A percentile compares a stretch with the other conserved stretches of the same genome.
These are phyloP conservation scores for Nothobranchius furzeri DNA, from an alignment of 2,113 vertebrate genomes.

Conservation along the genomic window DNA sequence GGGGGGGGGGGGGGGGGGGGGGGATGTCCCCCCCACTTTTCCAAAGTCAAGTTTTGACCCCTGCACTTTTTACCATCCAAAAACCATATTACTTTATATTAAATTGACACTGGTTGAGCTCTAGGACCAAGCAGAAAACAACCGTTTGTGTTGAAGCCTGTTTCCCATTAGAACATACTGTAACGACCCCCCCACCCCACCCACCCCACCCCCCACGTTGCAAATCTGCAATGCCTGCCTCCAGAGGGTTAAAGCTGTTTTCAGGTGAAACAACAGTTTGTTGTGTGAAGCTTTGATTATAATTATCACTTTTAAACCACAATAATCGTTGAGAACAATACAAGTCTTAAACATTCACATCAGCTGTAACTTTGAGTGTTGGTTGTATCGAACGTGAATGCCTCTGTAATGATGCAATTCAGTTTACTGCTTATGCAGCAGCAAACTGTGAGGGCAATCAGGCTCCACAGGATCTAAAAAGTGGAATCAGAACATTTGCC, in stretches of 20 bases:
- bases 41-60: too few species aligned
- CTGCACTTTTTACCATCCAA: too few species aligned
- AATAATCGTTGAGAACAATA: not conserved
- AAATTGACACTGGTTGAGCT: too few species aligned
- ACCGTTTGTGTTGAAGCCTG: too few species aligned
- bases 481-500: not conserved
- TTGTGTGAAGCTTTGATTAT: not conserved
- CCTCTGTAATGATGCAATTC: not conserved
- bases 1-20: too few species aligned
- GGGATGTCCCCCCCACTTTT: too few species aligned
- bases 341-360: not conserved
- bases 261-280: not conserved
- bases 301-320: slow-evolving; percentile 2
- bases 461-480: not conserved
- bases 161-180: too few species aligned
- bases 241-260: not conserved
- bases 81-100: too few species aligned
- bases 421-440: not conserved
- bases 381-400: not conserved
- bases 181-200: too few species aligned
- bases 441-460: slow-evolving; percentile 7
- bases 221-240: too few species aligned
- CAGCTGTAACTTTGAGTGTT: slow-evolving; percentile 1
- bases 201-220: too few species aligned
- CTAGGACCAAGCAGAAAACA: too few species aligned